Conservation (phyloP, 1,140 invertebrate genomes). For the Ctenoplectra terminalis region DNA sequence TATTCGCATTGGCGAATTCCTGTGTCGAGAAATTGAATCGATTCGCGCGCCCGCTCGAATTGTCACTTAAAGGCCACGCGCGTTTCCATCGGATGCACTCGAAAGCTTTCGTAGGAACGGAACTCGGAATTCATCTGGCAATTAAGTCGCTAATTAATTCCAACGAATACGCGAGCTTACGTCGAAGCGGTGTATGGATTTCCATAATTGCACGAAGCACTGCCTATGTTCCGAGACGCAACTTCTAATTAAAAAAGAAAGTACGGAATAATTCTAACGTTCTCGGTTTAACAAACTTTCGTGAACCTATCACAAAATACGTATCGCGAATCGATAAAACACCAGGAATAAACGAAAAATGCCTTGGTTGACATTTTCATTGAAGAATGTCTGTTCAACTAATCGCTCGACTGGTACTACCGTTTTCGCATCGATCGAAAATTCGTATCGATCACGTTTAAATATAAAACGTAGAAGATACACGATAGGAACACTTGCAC, state of each 20-base stretch:
- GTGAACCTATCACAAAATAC: no score
- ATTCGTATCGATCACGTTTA: slow-evolving; percentile 1
- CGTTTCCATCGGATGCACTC: slow-evolving; percentile 35
- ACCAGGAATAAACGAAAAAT: not conserved
- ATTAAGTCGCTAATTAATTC: slow-evolving; percentile 42
- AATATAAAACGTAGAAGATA: not conserved
- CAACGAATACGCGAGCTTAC: slow-evolving; percentile 13
- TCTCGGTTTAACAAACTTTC: slow-evolving; percentile 11
- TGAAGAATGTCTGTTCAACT: not conserved
- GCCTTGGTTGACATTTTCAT: not conserved
- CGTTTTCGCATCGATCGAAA: not conserved
- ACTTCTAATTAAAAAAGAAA: slow-evolving; percentile 47
- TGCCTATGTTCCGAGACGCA: slow-evolving; percentile 30
- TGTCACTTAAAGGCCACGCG: slow-evolving; percentile 12
- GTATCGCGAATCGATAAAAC: no score
- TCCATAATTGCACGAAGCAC: slow-evolving; percentile 40
- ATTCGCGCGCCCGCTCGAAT: not conserved
- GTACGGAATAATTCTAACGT: slow-evolving; percentile 8
- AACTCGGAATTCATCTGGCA: not conserved
- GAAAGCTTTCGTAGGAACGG: slow-evolving; percentile 13
- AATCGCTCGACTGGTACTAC: not conserved
- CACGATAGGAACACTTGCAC: not conserved
- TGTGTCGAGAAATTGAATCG: not conserved
- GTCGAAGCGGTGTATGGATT: slow-evolving; percentile 26
- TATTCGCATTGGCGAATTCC: not conserved